A percentile compares a stretch with the other conserved stretches of the same genome.
These are phyloP conservation scores for Cerceris ruficornis DNA, from an alignment of 2,888 invertebrate species.

Conservation along the genomic window DNA sequence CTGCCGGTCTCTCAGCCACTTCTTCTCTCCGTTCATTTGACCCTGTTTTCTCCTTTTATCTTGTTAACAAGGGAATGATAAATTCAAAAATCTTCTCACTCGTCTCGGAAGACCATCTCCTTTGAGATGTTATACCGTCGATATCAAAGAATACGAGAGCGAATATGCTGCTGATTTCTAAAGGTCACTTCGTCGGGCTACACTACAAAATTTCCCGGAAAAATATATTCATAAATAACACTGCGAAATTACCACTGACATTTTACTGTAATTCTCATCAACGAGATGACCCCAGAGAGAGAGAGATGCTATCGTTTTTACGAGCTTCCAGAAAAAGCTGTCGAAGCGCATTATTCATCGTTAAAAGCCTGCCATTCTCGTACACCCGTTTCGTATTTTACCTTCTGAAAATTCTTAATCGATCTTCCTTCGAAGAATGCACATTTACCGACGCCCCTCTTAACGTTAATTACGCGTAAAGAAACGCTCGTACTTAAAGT, in stretches of 20 bases:
- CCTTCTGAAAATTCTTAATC: slow-evolving; percentile 14
- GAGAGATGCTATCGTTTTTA: slow-evolving; percentile 42
- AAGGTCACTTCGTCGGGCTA: neutral
- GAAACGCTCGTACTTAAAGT: neutral
- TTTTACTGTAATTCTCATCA: slow-evolving; percentile 20
- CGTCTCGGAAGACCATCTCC: neutral
- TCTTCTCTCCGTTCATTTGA: slow-evolving; percentile 24
- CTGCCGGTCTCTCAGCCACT: slow-evolving; percentile 5
- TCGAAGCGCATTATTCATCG: slow-evolving; percentile 39
- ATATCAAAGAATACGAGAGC: neutral
- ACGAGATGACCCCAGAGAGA: neutral
- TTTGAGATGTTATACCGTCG: neutral
- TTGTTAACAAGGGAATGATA: slow-evolving; percentile 18
- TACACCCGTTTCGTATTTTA: slow-evolving; percentile 1
- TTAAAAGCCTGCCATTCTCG: slow-evolving; percentile 32
- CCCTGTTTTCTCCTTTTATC: slow-evolving; percentile 35
- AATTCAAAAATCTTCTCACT: slow-evolving; percentile 30
- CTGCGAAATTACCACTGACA: slow-evolving; percentile 9
- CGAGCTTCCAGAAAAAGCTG: slow-evolving; percentile 27
- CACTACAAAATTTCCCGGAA: neutral
- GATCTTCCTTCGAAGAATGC: slow-evolving; percentile 3
- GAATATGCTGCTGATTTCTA: no score
- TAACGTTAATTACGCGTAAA: slow-evolving; percentile 12
- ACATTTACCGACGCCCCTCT: neutral
- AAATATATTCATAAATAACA: slow-evolving; percentile 10